Evolutionary conservation across 53 echinoderm and acorn worm genomes (phyloP).

Genomic region (Mesocentrotus franciscanus): DNA sequence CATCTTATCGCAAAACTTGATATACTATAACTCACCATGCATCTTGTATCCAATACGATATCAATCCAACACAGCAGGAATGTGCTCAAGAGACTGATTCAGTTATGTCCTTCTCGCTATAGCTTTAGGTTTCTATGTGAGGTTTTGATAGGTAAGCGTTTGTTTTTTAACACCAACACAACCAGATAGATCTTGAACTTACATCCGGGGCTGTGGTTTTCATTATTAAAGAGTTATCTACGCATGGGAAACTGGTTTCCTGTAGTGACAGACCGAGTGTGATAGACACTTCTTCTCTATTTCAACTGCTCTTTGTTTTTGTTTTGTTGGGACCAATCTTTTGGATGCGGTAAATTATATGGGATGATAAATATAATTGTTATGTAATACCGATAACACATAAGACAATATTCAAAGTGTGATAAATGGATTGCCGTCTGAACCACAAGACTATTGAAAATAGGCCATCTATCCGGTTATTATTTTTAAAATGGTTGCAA

Average conservation of each 20-base stretch:
- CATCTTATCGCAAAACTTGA: not conserved
- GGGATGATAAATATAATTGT: not conserved
- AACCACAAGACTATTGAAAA: not conserved
- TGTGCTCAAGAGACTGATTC: not conserved
- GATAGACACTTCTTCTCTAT: not conserved
- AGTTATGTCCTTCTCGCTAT: not conserved
- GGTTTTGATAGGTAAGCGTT: constrained; percentile 27
- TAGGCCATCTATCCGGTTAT: not conserved
- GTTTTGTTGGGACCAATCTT: not conserved
- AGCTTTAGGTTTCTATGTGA: not conserved
- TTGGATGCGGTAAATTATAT: not conserved
- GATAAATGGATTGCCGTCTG: not conserved
- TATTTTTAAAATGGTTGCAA: too few relatives aligned
- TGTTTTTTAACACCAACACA: constrained; percentile 32
- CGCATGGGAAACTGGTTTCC: constrained; percentile 39
- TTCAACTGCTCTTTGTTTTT: not conserved
- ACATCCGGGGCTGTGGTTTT: constrained; percentile 41
- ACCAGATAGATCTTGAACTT: constrained; percentile 32
- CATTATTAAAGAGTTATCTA: not conserved
- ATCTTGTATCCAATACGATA: not conserved
- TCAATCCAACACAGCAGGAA: not conserved
- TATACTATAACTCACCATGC: not conserved
- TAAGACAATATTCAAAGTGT: not conserved
- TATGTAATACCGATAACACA: not conserved
- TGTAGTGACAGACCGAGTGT: not conserved